Conservation (phyloP, 2,888 invertebrate genomes). For the Nomada flava region DNA sequence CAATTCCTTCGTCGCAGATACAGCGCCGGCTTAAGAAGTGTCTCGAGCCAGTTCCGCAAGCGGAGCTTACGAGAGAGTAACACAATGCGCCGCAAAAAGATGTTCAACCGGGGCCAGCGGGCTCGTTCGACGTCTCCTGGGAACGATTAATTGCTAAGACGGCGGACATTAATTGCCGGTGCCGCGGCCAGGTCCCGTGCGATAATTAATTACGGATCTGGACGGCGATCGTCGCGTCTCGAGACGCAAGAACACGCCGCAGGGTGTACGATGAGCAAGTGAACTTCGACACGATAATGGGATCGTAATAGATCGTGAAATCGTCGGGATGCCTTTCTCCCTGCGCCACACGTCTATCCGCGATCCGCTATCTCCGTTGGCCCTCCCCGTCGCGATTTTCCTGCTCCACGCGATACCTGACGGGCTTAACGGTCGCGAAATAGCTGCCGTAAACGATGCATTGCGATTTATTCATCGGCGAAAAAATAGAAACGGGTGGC, state of each 20-base stretch:
- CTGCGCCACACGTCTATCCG: not conserved
- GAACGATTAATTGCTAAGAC: constrained; percentile 66
- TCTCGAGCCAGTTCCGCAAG: constrained; percentile 5
- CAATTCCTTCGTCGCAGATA: not conserved
- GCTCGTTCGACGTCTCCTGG: constrained; percentile 45
- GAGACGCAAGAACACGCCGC: constrained; percentile 11
- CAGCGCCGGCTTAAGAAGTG: not conserved
- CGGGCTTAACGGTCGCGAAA: constrained; percentile 18
- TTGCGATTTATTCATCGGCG: constrained; percentile 42
- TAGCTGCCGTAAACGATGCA: constrained; percentile 16
- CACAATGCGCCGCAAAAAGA: constrained; percentile 46
- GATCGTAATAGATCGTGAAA: constrained; percentile 57
- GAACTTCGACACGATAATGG: constrained; percentile 60
- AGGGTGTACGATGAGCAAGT: constrained; percentile 18
- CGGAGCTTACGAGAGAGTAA: not conserved
- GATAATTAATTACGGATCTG: constrained; percentile 66
- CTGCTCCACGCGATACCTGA: too few species aligned
- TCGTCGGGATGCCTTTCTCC: constrained; percentile 18
- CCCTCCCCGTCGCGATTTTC: too few species aligned
- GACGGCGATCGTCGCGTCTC: constrained; percentile 30
- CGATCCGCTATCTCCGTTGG: too few species aligned
- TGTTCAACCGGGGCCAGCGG: constrained; percentile 43
- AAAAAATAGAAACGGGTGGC: constrained; percentile 50
- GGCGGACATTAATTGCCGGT: constrained; percentile 68
- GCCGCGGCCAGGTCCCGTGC: constrained; percentile 50